Evolutionary conservation across 35 echinoderm and acorn worm genomes (phyloP).

Genomic region (Ophioderma brevispina): DNA sequence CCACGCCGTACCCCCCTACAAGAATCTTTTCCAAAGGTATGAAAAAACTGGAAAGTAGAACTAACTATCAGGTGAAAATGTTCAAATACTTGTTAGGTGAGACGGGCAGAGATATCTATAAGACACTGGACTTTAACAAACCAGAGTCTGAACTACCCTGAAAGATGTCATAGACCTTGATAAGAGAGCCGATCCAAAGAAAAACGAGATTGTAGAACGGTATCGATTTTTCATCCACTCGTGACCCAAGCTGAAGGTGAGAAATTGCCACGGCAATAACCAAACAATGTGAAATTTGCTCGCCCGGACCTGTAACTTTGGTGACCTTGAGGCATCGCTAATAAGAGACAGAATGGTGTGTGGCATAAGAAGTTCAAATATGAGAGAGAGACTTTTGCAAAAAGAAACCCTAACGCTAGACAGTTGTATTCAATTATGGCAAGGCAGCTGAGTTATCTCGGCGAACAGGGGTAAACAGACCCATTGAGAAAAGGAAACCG

Average conservation of each 20-base stretch:
- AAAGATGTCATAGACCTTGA: slow-evolving; percentile 13
- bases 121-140: not conserved
- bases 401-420: too few relatives aligned
- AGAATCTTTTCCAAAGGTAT: too few relatives aligned
- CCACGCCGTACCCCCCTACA: too few relatives aligned
- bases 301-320: slow-evolving; percentile 23
- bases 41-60: too few relatives aligned
- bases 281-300: not conserved
- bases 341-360: slow-evolving; percentile 49
- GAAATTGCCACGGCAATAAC: not conserved
- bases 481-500: too few relatives aligned
- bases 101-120: not conserved
- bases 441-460: too few relatives aligned
- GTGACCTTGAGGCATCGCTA: slow-evolving; percentile 13
- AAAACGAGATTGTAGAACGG: slow-evolving; percentile 15
- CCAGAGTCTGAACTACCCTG: not conserved
- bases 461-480: too few relatives aligned
- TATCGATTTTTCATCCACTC: slow-evolving; percentile 15
- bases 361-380: slow-evolving; percentile 15
- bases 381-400: slow-evolving; percentile 47
- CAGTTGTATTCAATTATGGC: too few relatives aligned
- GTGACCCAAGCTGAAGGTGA: not conserved
- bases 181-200: not conserved
- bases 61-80: slow-evolving; percentile 19
- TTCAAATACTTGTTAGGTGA: slow-evolving; percentile 4